Conservation (phyloP, 2,113 vertebrate species). For the Phrynosoma blainvillii region DNA sequence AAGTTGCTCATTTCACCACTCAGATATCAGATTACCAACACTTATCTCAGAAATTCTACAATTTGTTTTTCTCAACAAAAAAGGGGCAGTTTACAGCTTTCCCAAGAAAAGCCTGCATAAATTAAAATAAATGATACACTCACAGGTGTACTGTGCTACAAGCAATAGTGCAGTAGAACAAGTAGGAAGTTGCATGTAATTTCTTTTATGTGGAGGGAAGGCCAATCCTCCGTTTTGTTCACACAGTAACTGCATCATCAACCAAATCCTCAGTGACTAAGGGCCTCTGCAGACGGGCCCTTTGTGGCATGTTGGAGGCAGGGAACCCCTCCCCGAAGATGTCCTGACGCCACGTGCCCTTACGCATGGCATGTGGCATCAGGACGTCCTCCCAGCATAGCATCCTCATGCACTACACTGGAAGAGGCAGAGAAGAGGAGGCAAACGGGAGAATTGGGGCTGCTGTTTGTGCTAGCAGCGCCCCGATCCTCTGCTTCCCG, state of each 20-base stretch:
- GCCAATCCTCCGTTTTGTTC: slow-evolving; percentile 22
- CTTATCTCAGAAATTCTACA: slow-evolving; percentile 3
- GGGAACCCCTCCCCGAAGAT: no score
- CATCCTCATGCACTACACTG: no score
- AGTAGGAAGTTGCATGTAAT: neutral
- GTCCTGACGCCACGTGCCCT: no score
- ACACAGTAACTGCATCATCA: neutral
- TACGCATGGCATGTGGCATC: no score
- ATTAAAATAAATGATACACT: slow-evolving; percentile 40
- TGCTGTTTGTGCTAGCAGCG: no score
- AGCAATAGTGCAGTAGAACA: neutral
- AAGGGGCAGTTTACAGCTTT: neutral
- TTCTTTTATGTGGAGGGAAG: slow-evolving; percentile 44
- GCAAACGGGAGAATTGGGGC: no score
- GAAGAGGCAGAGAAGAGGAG: no score
- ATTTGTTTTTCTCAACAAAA: neutral
- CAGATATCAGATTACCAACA: neutral
- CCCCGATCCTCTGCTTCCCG: no score
- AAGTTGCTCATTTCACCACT: neutral
- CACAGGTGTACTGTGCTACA: slow-evolving; percentile 20
- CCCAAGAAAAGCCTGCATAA: slow-evolving; percentile 6
- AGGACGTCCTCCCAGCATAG: no score
- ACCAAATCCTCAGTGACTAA: slow-evolving; percentile 34
- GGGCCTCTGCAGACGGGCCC: no score
- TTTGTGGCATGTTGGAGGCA: no score